Evolutionary conservation across 2,888 invertebrate genomes (phyloP).

Genomic region (Ichneumoninae sp.): DNA sequence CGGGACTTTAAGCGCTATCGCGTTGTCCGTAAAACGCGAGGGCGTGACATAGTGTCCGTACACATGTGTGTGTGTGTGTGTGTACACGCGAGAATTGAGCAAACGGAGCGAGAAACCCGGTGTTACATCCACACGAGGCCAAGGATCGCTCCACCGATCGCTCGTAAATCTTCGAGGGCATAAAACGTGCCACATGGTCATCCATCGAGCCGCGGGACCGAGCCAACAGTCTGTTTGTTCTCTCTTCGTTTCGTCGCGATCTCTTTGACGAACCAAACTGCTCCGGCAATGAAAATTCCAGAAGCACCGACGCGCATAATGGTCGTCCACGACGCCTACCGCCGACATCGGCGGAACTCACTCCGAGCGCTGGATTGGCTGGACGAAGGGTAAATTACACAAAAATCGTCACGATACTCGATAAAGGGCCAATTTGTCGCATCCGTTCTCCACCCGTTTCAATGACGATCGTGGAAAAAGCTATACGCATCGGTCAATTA

Average conservation of each 20-base stretch:
- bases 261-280: slow-evolving; percentile 25
- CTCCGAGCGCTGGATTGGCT: not conserved
- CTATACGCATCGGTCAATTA: not conserved
- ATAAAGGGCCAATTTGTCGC: not conserved
- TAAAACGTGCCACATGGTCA: slow-evolving; percentile 37
- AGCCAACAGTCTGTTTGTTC: not conserved
- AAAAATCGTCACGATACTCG: not conserved
- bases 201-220: slow-evolving; percentile 26
- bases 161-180: slow-evolving; percentile 48
- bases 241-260: not conserved
- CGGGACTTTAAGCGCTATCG: slow-evolving; percentile 64
- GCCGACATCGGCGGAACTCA: not conserved
- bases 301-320: slow-evolving; percentile 9
- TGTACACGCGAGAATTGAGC: not conserved
- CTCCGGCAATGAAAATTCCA: slow-evolving; percentile 7
- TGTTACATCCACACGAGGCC: slow-evolving; percentile 7
- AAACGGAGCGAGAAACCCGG: slow-evolving; percentile 13
- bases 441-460: not conserved
- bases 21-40: slow-evolving; percentile 62
- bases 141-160: slow-evolving; percentile 40
- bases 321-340: not conserved
- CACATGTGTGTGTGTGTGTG: not conserved
- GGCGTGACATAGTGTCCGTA: not conserved
- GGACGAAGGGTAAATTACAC: not conserved
- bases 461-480: not conserved